Conservation (phyloP, 2,113 vertebrate genomes). For the Lepisosteus oculatus region DNA sequence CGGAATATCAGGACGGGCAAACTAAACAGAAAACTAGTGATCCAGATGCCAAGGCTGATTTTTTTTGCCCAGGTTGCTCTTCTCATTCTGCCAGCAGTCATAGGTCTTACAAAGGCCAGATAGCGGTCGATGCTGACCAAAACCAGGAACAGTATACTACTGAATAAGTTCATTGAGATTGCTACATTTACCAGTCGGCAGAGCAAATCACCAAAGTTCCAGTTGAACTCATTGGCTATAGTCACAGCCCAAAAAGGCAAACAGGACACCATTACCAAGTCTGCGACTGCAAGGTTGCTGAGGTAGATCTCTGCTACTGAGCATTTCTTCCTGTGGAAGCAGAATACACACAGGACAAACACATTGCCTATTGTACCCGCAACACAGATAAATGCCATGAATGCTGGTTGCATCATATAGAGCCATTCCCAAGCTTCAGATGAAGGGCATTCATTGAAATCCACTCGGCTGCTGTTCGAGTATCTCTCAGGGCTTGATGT, state of each 20-base stretch:
- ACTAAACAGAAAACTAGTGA: slow-evolving; percentile 59
- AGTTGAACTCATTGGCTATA: slow-evolving; percentile 65
- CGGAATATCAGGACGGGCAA: slow-evolving; percentile 67
- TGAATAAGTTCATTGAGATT: slow-evolving; percentile 71
- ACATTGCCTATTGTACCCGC: slow-evolving; percentile 70
- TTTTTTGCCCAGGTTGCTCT: slow-evolving; percentile 57
- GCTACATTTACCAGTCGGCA: slow-evolving; percentile 68
- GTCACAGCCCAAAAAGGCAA: slow-evolving; percentile 83
- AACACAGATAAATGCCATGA: slow-evolving; percentile 73
- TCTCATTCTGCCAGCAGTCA: slow-evolving; percentile 66
- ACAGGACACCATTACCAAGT: slow-evolving; percentile 69
- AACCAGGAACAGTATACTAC: slow-evolving; percentile 77
- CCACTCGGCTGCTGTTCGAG: slow-evolving; percentile 16
- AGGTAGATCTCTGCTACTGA: slow-evolving; percentile 84
- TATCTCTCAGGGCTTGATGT: background rate
- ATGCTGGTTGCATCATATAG: slow-evolving; percentile 61
- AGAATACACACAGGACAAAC: slow-evolving; percentile 73
- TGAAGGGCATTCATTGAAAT: slow-evolving; percentile 29
- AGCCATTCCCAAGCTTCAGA: slow-evolving; percentile 50
- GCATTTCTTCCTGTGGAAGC: slow-evolving; percentile 67
- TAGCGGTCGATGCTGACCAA: slow-evolving; percentile 84
- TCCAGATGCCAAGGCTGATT: slow-evolving; percentile 72
- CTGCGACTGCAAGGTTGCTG: slow-evolving; percentile 74
- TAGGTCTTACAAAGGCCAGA: slow-evolving; percentile 75
- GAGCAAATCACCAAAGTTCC: slow-evolving; percentile 74